Percentiles rank a stretch among this genome's conserved stretches.
Evolutionary conservation across 2,797 vertebrate species (phyloP).

Genomic region (Allobates femoralis): DNA sequence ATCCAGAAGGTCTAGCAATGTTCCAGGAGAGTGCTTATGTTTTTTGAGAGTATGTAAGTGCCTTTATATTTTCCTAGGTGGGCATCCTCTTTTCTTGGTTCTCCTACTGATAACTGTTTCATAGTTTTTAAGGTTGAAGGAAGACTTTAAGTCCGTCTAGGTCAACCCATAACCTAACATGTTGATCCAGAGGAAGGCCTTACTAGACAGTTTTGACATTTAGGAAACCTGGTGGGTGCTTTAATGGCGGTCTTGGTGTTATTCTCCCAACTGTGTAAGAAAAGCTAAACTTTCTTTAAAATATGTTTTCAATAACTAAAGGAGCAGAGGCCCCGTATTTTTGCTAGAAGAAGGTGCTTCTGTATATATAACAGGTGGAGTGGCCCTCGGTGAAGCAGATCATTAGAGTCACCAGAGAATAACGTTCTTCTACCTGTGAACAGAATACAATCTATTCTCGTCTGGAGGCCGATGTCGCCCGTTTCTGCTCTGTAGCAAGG

Average conservation of each 20-base stretch:
- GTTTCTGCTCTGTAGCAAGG: background rate
- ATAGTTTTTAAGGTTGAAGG: too few species aligned
- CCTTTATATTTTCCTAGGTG: background rate
- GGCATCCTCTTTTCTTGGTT: background rate
- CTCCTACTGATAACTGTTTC: background rate
- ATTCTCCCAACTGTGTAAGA: too few species aligned
- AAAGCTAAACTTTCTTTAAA: too few species aligned
- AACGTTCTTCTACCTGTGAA: background rate
- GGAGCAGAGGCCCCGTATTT: background rate
- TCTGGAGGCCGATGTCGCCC: background rate
- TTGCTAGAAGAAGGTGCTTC: background rate
- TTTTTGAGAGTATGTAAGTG: too few species aligned
- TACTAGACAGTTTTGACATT: background rate
- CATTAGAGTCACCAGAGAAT: slow-evolving; percentile 22
- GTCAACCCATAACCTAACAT: too few species aligned
- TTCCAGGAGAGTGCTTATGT: background rate
- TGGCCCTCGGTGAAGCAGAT: slow-evolving; percentile 68
- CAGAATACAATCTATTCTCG: background rate
- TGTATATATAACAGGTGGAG: slow-evolving; percentile 64
- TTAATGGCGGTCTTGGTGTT: too few species aligned
- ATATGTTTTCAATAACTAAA: too few species aligned
- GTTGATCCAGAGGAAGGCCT: too few species aligned
- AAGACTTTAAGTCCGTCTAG: too few species aligned
- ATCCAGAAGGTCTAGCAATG: too few species aligned
- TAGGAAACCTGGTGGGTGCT: background rate